Evolutionary conservation across 2,113 vertebrate genomes (phyloP).

Genomic region (Scartelaos histophorus): DNA sequence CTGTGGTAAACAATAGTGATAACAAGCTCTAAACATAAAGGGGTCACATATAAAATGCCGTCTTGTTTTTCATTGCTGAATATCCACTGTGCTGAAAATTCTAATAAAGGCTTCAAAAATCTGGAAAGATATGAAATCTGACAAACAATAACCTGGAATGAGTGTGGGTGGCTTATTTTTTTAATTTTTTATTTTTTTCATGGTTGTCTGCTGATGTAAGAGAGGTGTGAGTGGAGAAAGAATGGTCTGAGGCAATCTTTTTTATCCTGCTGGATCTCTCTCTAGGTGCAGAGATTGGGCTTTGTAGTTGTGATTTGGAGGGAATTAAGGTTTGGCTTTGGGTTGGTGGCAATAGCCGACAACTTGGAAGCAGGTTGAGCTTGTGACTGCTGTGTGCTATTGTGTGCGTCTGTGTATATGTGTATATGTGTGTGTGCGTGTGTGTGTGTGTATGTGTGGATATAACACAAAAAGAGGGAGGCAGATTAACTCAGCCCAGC

Average conservation of each 20-base stretch:
- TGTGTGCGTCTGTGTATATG: constrained; percentile 22
- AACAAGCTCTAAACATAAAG: constrained; percentile 35
- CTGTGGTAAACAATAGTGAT: background rate
- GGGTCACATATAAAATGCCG: constrained; percentile 33
- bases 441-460: constrained; percentile 13
- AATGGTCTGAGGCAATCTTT: constrained; percentile 60
- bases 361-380: constrained; percentile 55
- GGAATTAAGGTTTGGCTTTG: constrained; percentile 65
- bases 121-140: constrained; percentile 52
- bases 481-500: constrained; percentile 37
- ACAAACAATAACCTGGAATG: constrained; percentile 41
- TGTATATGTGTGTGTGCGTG: constrained; percentile 20
- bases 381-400: constrained; percentile 15
- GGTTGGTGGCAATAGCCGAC: constrained; percentile 49
- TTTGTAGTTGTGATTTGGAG: constrained; percentile 69
- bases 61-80: constrained; percentile 48
- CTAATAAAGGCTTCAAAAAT: constrained; percentile 37
- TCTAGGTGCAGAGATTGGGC: constrained; percentile 57
- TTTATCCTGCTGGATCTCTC: constrained; percentile 65
- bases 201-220: constrained; percentile 25
- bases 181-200: constrained; percentile 8
- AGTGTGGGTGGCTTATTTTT: constrained; percentile 38
- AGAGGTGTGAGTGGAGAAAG: constrained; percentile 30
- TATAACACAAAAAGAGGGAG: constrained; percentile 15
- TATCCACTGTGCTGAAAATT: constrained; percentile 15